Evolutionary conservation across 2,888 invertebrate species (phyloP).

Genomic region (Odontothrips loti): DNA sequence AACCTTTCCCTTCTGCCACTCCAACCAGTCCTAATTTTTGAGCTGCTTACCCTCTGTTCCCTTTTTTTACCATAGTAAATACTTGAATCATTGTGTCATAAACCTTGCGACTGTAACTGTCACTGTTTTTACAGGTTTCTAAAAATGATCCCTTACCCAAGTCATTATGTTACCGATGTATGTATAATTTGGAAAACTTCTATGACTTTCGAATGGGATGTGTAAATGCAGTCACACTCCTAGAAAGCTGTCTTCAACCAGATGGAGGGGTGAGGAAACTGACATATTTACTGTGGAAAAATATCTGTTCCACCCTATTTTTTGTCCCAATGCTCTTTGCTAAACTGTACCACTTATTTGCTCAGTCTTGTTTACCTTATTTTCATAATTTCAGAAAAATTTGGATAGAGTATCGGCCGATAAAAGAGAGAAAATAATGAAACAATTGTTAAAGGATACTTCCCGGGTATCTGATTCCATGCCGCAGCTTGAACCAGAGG

Average conservation of each 20-base stretch:
- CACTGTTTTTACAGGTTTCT: conserved; percentile 44
- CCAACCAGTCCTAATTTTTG: too few species aligned
- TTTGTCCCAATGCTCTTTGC: too few species aligned
- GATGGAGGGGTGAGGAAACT: conserved; percentile 19
- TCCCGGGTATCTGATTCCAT: conserved; percentile 17
- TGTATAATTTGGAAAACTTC: conserved; percentile 51
- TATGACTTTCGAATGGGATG: conserved; percentile 51
- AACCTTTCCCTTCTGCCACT: too few species aligned
- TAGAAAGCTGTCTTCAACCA: conserved; percentile 35
- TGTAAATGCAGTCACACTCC: conserved; percentile 44
- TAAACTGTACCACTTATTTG: too few species aligned
- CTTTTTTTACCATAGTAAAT: too few species aligned
- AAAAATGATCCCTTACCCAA: conserved; percentile 51
- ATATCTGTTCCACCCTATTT: too few species aligned
- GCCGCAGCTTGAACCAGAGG: conserved; percentile 35
- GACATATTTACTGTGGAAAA: neutral
- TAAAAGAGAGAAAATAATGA: conserved; percentile 4
- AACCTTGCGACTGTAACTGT: neutral
- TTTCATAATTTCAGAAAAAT: neutral
- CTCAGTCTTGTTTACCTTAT: neutral
- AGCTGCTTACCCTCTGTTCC: too few species aligned
- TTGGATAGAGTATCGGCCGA: neutral
- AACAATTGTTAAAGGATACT: neutral
- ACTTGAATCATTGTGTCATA: too few species aligned
- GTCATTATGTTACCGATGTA: conserved; percentile 52